These are phyloP conservation scores for Cancer borealis DNA, from an alignment of 2,888 invertebrate species.

Conservation along the genomic window DNA sequence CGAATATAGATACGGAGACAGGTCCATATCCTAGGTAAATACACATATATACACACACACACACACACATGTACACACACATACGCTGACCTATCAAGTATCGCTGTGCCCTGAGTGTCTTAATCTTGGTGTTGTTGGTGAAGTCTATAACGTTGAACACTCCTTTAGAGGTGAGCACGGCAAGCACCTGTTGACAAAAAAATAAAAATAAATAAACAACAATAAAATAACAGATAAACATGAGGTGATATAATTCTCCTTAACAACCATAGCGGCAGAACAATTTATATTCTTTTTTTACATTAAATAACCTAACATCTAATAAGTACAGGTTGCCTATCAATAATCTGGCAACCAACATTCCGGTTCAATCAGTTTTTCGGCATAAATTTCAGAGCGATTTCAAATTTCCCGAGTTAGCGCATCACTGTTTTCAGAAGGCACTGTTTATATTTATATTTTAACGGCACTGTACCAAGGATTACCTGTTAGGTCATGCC, in stretches of 20 bases:
- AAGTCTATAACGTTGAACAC: constrained; percentile 66
- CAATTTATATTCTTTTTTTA: not conserved
- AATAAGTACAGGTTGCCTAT: not conserved
- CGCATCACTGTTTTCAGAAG: too few species aligned
- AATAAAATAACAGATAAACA: too few species aligned
- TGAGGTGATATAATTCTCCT: not conserved
- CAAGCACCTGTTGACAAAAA: constrained; percentile 51
- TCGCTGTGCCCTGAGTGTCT: constrained; percentile 65
- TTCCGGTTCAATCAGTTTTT: too few species aligned
- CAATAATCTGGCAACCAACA: too few species aligned
- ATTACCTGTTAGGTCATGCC: too few species aligned
- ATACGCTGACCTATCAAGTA: constrained; percentile 57
- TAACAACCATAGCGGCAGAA: not conserved
- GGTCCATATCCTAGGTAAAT: too few species aligned
- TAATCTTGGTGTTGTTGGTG: constrained; percentile 60
- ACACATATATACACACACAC: too few species aligned
- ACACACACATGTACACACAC: not conserved
- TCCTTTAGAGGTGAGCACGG: constrained; percentile 61
- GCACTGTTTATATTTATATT: too few species aligned
- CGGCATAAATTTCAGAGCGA: too few species aligned
- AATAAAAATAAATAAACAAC: constrained; percentile 23
- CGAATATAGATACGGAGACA: too few species aligned
- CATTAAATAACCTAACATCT: not conserved
- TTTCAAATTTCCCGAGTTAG: too few species aligned
- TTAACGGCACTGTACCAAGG: too few species aligned